Percentiles rank a stretch among this genome's conserved stretches.
Conservation (phyloP, 2,888 invertebrate genomes). For the Automeris io region DNA sequence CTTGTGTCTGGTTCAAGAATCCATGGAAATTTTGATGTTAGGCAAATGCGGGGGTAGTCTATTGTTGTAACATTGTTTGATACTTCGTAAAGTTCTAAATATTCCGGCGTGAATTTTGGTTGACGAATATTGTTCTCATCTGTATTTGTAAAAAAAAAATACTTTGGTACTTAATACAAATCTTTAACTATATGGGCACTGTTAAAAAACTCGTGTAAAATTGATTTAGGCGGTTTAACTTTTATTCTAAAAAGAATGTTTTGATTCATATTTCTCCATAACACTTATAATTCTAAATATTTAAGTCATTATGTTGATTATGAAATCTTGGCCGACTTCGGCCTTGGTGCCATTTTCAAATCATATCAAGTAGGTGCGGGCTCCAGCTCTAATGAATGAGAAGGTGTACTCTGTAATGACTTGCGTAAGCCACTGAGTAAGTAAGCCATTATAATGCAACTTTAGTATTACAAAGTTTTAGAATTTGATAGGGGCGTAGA, state of each 20-base stretch:
- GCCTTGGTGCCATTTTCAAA: too few species aligned
- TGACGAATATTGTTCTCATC: conserved; percentile 55
- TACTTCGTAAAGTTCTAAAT: conserved; percentile 54
- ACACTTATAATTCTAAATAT: too few species aligned
- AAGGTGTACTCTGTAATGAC: too few species aligned
- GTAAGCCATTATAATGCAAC: not conserved
- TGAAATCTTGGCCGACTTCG: too few species aligned
- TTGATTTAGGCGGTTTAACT: not conserved
- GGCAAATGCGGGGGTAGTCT: conserved; percentile 53
- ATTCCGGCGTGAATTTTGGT: conserved; percentile 56
- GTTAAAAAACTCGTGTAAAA: too few species aligned
- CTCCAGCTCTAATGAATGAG: too few species aligned
- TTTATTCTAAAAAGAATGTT: too few species aligned
- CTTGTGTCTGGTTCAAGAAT: conserved; percentile 65
- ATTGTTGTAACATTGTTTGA: conserved; percentile 59
- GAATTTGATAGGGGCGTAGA: too few species aligned
- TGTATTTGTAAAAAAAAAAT: conserved; percentile 30
- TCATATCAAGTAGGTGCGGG: too few species aligned
- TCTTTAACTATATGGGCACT: not conserved
- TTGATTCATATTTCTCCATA: too few species aligned
- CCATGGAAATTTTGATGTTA: conserved; percentile 65
- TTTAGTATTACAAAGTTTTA: not conserved
- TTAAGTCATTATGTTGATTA: too few species aligned
- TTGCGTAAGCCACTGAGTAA: too few species aligned
- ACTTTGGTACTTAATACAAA: not conserved